Evolutionary conservation across 2,113 vertebrate genomes (phyloP).

Genomic region (Uria aalge): DNA sequence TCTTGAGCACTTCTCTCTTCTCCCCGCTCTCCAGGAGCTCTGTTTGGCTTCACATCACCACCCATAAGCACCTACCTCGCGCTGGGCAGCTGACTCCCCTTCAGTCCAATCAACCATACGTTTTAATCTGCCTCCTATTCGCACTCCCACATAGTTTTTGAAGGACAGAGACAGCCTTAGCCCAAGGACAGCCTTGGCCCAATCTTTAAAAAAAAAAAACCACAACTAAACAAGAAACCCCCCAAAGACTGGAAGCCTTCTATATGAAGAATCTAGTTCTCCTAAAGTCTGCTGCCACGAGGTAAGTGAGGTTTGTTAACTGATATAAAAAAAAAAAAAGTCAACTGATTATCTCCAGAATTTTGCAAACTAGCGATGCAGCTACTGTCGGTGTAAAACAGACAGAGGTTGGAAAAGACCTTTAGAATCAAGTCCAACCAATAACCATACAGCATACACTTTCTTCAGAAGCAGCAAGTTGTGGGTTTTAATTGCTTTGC

Average conservation of each 20-base stretch:
- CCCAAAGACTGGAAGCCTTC: background rate
- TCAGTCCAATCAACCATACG: background rate
- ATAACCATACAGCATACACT: background rate
- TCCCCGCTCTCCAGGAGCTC: background rate
- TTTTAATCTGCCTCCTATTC: background rate
- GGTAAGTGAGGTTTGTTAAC: background rate
- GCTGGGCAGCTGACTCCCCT: rapidly evolving
- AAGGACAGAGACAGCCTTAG: background rate
- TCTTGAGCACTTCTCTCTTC: background rate
- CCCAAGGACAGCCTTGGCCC: background rate
- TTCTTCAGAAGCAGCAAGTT: background rate
- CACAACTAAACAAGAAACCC: background rate
- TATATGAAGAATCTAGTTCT: background rate
- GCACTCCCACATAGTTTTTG: background rate
- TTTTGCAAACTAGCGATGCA: background rate
- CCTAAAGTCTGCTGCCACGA: background rate
- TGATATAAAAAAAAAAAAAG: background rate
- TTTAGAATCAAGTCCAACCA: background rate
- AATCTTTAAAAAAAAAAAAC: background rate
- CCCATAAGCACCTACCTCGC: rapidly evolving
- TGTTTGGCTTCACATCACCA: background rate
- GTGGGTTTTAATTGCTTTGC: background rate
- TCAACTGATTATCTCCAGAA: background rate
- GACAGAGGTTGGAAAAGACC: background rate
- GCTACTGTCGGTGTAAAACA: background rate